Conservation (phyloP, 2,113 vertebrate genomes). For the Tor tambroides region DNA sequence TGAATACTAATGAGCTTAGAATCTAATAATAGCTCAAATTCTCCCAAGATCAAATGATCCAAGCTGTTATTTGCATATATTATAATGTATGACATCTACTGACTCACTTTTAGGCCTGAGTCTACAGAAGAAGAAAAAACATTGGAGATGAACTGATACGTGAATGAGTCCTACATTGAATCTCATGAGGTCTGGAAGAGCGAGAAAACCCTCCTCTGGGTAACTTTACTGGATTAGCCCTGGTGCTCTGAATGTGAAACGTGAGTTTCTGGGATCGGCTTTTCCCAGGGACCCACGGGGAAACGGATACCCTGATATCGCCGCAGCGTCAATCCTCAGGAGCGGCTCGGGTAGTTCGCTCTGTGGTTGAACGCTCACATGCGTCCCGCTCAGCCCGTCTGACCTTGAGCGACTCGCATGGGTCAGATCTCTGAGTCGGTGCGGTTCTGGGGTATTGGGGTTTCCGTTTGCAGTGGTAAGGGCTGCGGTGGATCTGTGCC, state of each 20-base stretch:
- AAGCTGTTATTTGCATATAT: neutral
- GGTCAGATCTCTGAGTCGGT: slow-evolving; percentile 35
- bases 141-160: neutral
- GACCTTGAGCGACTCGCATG: slow-evolving; percentile 64
- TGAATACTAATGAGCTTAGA: neutral
- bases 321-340: slow-evolving; percentile 8
- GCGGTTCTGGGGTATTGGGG: slow-evolving; percentile 63
- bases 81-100: neutral
- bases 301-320: slow-evolving; percentile 26
- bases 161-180: neutral
- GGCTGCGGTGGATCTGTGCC: slow-evolving; percentile 59
- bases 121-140: neutral
- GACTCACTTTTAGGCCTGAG: neutral
- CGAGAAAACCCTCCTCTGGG: neutral
- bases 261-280: neutral
- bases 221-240: neutral
- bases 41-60: neutral
- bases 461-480: slow-evolving; percentile 63
- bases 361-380: neutral
- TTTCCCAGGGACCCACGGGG: neutral
- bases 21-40: neutral
- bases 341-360: slow-evolving; percentile 11
- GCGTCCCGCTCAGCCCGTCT: neutral
- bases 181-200: neutral
- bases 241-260: neutral